Conservation (phyloP, 2,888 invertebrate species). For the Drosophila sordidula region DNA sequence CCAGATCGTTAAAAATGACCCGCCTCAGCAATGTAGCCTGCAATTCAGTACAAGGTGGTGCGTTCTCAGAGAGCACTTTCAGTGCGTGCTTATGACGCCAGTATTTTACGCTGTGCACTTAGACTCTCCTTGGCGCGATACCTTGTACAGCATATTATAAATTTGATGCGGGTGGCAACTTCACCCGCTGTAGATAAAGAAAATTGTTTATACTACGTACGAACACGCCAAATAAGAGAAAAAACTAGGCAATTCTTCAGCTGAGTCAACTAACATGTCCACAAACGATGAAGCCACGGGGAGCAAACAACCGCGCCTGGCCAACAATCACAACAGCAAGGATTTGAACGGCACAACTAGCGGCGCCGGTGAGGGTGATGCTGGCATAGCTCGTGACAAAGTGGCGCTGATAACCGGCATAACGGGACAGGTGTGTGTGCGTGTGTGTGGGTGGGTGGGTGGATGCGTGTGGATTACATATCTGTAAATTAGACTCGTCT, state of each 20-base stretch:
- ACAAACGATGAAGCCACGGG: slow-evolving; percentile 56
- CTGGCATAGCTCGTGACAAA: slow-evolving; percentile 40
- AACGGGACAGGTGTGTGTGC: slow-evolving; percentile 94
- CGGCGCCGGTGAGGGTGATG: slow-evolving; percentile 23
- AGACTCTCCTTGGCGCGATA: slow-evolving; percentile 4
- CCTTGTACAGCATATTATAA: slow-evolving; percentile 11
- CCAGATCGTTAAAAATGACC: slow-evolving; percentile 27
- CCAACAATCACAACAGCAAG: slow-evolving; percentile 41
- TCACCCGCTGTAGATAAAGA: slow-evolving; percentile 37
- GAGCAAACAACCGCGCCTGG: slow-evolving; percentile 57
- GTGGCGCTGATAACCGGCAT: slow-evolving; percentile 98
- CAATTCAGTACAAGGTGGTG: neutral
- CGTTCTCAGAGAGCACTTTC: neutral
- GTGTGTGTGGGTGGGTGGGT: slow-evolving; percentile 87
- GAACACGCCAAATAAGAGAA: slow-evolving; percentile 6
- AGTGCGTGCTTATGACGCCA: slow-evolving; percentile 25
- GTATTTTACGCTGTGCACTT: neutral
- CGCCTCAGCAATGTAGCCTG: neutral
- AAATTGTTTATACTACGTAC: slow-evolving; percentile 60
- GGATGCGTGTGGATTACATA: neutral
- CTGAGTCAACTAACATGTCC: slow-evolving; percentile 57
- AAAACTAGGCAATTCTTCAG: slow-evolving; percentile 10
- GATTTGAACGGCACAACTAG: slow-evolving; percentile 52
- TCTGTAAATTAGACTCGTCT: neutral
- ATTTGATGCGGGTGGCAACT: slow-evolving; percentile 40